These are phyloP conservation scores for Nomada goodeniana DNA, from an alignment of 2,888 invertebrate genomes.

Conservation along the genomic window DNA sequence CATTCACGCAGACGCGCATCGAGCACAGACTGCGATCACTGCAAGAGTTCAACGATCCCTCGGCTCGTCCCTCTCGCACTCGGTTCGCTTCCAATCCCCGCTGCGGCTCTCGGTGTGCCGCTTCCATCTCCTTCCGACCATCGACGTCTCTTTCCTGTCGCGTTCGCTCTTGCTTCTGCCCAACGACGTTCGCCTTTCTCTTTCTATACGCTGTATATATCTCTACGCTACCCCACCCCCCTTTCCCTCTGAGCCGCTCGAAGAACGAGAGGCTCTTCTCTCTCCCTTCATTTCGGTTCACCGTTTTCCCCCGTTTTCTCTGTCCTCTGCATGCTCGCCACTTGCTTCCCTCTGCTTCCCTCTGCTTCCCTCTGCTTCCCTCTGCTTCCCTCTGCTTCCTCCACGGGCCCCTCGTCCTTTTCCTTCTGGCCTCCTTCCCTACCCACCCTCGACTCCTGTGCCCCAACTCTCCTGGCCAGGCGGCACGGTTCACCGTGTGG, in stretches of 20 bases:
- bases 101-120: slow-evolving; percentile 23
- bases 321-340: background rate
- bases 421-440: slow-evolving; percentile 29
- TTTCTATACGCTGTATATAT: slow-evolving; percentile 33
- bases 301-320: slow-evolving; percentile 32
- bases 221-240: slow-evolving; percentile 1
- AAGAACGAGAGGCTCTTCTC: background rate
- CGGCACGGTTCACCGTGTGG: slow-evolving; percentile 14
- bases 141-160: slow-evolving; percentile 21
- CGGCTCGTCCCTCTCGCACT: slow-evolving; percentile 66
- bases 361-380: too few relatives aligned
- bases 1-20: slow-evolving; percentile 67
- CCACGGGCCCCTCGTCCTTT: slow-evolving; percentile 11
- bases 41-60: slow-evolving; percentile 77
- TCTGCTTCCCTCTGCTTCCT: background rate
- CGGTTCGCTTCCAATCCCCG: slow-evolving; percentile 19
- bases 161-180: background rate
- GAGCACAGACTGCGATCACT: slow-evolving; percentile 73
- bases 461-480: background rate
- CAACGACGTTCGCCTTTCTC: slow-evolving; percentile 24
- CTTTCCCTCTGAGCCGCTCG: slow-evolving; percentile 20
- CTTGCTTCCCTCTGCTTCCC: background rate
- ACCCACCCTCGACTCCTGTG: slow-evolving; percentile 22
- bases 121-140: slow-evolving; percentile 23
- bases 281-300: slow-evolving; percentile 10